Conservation (phyloP, 2,888 invertebrate species). For the Abrostola tripartita region DNA sequence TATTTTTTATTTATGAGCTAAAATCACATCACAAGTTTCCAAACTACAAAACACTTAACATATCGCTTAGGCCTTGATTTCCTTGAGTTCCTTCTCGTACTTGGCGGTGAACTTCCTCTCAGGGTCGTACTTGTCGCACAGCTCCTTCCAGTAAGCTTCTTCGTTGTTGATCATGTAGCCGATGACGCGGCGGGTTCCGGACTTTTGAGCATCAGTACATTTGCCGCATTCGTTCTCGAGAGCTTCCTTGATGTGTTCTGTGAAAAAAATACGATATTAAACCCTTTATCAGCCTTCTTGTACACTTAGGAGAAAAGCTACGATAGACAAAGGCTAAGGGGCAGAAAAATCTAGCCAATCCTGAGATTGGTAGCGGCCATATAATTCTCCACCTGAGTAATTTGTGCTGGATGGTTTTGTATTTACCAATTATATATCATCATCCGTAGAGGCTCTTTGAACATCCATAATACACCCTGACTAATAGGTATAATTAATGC, state of each 20-base stretch:
- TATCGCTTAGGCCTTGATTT: slow-evolving; percentile 49
- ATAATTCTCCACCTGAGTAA: no score
- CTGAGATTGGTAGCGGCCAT: no score
- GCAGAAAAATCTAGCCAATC: no score
- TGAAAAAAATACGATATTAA: slow-evolving; percentile 4
- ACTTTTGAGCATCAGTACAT: slow-evolving; percentile 66
- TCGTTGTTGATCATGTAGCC: slow-evolving; percentile 68
- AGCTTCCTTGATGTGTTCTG: slow-evolving; percentile 73
- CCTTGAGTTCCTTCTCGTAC: slow-evolving; percentile 71
- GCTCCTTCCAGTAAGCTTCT: slow-evolving; percentile 71
- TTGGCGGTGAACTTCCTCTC: slow-evolving; percentile 65
- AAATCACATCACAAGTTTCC: slow-evolving; percentile 19
- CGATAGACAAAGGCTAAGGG: no score
- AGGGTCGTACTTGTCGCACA: slow-evolving; percentile 77
- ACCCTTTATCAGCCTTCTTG: slow-evolving; percentile 1
- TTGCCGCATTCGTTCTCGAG: slow-evolving; percentile 67
- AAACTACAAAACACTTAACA: neutral
- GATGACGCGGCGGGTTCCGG: slow-evolving; percentile 66
- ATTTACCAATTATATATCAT: no score
- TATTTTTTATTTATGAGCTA: slow-evolving; percentile 18
- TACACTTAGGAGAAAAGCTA: neutral
- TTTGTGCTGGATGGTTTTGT: no score
- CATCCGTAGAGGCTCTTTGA: no score
- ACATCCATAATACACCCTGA: no score
- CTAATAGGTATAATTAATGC: no score